Evolutionary conservation across 2,888 invertebrate species (phyloP).

Genomic region (Tetragonisca angustula): DNA sequence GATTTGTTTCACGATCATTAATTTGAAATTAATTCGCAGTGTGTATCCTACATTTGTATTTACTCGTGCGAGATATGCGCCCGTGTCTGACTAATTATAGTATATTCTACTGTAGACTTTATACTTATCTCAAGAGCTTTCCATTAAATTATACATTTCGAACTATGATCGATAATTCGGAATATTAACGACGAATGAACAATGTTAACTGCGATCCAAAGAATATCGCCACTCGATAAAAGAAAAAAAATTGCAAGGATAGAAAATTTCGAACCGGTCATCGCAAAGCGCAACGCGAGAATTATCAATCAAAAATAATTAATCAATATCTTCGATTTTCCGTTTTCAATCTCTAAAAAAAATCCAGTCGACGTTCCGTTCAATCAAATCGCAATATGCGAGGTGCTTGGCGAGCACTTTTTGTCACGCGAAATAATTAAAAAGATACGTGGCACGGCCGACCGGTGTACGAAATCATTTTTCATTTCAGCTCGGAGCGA

Average conservation of each 20-base stretch:
- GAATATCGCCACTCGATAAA: too few species aligned
- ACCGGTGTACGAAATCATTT: neutral
- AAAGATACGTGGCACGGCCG: neutral
- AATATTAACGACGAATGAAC: too few species aligned
- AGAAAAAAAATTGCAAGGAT: too few species aligned
- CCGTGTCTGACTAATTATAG: neutral
- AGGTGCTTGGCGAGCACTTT: neutral
- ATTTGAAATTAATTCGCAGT: too few species aligned
- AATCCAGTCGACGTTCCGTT: neutral
- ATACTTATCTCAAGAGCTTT: too few species aligned
- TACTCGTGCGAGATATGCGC: too few species aligned
- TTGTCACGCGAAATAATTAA: neutral
- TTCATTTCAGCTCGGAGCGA: neutral
- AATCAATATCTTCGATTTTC: neutral
- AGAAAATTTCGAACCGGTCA: too few species aligned
- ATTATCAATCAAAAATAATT: slow-evolving; percentile 6
- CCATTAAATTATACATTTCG: too few species aligned
- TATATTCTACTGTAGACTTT: neutral
- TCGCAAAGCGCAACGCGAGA: neutral
- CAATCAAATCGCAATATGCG: neutral
- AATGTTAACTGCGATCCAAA: too few species aligned
- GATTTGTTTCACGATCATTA: too few species aligned
- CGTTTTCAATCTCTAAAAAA: neutral
- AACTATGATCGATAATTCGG: too few species aligned
- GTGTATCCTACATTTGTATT: too few species aligned